Conservation (phyloP, 1,140 invertebrate species). For the Archivesica marissinica region DNA sequence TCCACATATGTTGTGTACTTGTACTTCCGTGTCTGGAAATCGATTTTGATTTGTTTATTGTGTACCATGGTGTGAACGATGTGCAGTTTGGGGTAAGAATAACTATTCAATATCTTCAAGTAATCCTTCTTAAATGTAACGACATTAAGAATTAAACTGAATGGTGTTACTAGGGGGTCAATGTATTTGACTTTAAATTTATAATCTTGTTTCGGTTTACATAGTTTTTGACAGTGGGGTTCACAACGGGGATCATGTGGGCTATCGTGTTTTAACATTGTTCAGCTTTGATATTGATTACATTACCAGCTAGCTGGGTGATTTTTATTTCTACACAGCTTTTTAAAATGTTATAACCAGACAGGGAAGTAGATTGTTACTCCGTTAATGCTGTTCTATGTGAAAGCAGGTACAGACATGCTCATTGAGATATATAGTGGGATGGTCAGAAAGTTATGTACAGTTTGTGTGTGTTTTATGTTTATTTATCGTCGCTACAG, state of each 20-base stretch:
- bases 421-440: not conserved
- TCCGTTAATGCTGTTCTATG: not conserved
- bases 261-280: not conserved
- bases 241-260: not conserved
- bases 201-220: slow-evolving; percentile 11
- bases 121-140: not conserved
- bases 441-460: not conserved
- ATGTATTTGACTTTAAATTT: not conserved
- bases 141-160: not conserved
- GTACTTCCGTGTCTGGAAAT: not conserved
- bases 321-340: not conserved
- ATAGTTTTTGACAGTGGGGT: not conserved
- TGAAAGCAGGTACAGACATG: not conserved
- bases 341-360: not conserved
- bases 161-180: not conserved
- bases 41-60: not conserved
- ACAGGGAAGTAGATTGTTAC: not conserved
- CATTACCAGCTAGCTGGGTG: not conserved
- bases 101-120: not conserved
- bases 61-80: not conserved
- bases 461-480: not conserved
- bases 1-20: not conserved
- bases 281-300: not conserved
- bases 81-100: not conserved
- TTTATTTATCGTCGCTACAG: not conserved